These are phyloP conservation scores for Poliocrania exsul DNA, from an alignment of 2,797 vertebrate genomes.

Conservation along the genomic window DNA sequence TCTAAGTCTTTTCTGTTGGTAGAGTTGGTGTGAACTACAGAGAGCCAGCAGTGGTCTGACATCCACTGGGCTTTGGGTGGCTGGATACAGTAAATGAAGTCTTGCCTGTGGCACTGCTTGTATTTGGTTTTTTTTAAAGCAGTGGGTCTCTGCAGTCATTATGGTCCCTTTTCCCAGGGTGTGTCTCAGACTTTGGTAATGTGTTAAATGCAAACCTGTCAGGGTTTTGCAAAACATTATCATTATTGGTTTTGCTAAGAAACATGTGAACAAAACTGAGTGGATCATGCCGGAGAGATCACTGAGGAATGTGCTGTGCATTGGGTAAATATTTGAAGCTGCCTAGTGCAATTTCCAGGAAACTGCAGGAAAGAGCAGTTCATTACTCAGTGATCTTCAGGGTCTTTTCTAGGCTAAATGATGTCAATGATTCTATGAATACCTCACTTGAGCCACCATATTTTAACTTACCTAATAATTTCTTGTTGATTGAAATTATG, in stretches of 20 bases:
- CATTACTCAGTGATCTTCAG: neutral
- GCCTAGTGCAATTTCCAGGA: neutral
- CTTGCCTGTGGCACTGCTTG: neutral
- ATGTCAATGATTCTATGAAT: neutral
- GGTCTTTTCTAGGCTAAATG: neutral
- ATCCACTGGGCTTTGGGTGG: neutral
- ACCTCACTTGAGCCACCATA: neutral
- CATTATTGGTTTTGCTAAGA: neutral
- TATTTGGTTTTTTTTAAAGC: neutral
- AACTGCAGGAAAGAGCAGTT: neutral
- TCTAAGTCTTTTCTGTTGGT: neutral
- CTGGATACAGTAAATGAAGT: neutral
- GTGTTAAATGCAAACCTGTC: neutral
- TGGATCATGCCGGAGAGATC: neutral
- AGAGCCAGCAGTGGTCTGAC: neutral
- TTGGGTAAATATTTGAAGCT: slow-evolving; percentile 11
- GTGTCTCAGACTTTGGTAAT: neutral
- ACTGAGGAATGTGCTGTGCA: neutral
- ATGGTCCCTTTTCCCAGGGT: neutral
- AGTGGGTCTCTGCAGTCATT: neutral
- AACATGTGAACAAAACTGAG: neutral
- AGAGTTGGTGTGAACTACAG: neutral
- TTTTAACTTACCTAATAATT: neutral
- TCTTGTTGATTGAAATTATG: neutral
- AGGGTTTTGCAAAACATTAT: neutral